These are phyloP conservation scores for Benitochromis conjunctus DNA, from an alignment of 2,113 vertebrate genomes.

Conservation along the genomic window DNA sequence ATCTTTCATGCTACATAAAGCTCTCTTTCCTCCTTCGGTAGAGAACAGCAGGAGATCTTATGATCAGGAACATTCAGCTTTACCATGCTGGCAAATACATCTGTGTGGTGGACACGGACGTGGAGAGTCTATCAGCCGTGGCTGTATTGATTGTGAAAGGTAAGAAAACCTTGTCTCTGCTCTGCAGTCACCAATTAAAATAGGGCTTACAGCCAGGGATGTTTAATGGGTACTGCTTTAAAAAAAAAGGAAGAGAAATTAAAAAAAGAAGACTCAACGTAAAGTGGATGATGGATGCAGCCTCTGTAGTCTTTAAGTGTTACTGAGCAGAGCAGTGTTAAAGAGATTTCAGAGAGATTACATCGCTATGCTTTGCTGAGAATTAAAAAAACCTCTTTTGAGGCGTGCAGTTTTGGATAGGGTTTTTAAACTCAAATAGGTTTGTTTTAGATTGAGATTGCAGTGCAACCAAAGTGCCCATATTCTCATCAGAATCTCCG, in stretches of 20 bases:
- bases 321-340: not conserved
- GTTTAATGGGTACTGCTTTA: not conserved
- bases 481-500: conserved; percentile 12
- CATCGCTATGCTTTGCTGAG: not conserved
- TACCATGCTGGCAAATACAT: conserved; percentile 87
- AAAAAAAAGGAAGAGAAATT: not conserved
- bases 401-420: not conserved
- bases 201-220: not conserved
- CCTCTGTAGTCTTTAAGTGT: not conserved
- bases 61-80: conserved; percentile 93
- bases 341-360: not conserved
- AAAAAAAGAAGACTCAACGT: not conserved
- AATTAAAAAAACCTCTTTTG: not conserved
- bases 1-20: conserved; percentile 62
- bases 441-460: conserved; percentile 3
- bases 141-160: conserved; percentile 88
- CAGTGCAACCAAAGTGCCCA: not conserved
- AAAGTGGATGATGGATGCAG: not conserved
- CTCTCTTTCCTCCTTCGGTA: conserved; percentile 55
- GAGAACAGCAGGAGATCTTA: conserved; percentile 86
- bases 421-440: conserved; percentile 19
- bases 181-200: conserved; percentile 47
- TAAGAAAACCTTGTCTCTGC: conserved; percentile 57
- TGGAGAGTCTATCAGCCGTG: conserved; percentile 88
- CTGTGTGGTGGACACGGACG: conserved; percentile 86